Evolutionary conservation across 2,888 invertebrate genomes (phyloP), one percentile per base, ranked within the genome.

Genomic region (Rhingia campestris): DNA sequence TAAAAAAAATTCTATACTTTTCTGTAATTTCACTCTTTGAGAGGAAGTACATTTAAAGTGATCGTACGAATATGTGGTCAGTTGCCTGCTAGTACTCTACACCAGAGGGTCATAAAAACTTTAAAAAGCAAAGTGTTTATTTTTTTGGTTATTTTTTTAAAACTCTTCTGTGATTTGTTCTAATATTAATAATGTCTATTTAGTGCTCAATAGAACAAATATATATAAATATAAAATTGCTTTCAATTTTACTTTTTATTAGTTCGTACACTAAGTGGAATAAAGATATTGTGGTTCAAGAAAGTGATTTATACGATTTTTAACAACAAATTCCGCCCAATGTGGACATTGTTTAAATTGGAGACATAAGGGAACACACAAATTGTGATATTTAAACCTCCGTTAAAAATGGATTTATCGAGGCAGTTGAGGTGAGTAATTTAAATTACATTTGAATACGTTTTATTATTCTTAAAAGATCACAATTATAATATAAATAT

Each of bases 381-480:
- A 35, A 12, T 10, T 37, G 35, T 32, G 14, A 58, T 47, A 76
- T 47, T 47, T 37, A 72, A 61, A 66, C 5, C 77, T 80, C 6
- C 3, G 9, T 22, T 82, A 87, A 89, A 88, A 88, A 91, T 91
- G 91, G 90, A 91, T 89, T 90, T 91, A 91, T 90, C 91, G 88
- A 90, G 91, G 91, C 91, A 89, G 88, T 89, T 90, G 87, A 89
- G 90, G 91, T 91, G 89, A 91, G 91, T 88, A 30, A 35, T 14
- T 3, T n/a, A 4, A 22, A 49, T n/a, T 30, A 6, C 14, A n/a
- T n/a, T n/a, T 6, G 9, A 35, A 7, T 45, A 45, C n/a, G n/a
- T n/a, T n/a, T n/a, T n/a, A n/a, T n/a, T n/a, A n/a, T n/a, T n/a
- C n/a, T n/a, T 22, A 22, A 22, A 22, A 22, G 22, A 22, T 22